Evolutionary conservation across 2,888 invertebrate species (phyloP), one percentile per base, ranked within the genome.

Genomic region (Synergus laeviventris): DNA sequence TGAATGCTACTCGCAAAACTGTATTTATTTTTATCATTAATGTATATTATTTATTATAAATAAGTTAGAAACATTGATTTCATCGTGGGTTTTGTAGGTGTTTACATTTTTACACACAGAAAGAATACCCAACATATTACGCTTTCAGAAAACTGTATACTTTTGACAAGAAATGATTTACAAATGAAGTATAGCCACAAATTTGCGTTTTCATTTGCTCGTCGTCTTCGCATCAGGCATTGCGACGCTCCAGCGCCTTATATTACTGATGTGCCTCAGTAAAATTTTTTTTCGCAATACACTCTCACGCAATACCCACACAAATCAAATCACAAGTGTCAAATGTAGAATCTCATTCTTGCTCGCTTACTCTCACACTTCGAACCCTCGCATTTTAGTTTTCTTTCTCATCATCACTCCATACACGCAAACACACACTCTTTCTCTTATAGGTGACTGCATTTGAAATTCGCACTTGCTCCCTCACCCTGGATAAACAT

Each of bases 81-180:
- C 82, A 81, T 81, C 78, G 81, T 87, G 87, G 89, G 87, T 82
- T 85, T 87, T 86, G 86, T 88, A 88, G 88, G 88, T 89, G 90
- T 90, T 90, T 90, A 90, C 89, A 90, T 90, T 90, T 90, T 90
- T 90, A 90, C 89, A 89, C 89, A 89, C 88, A 90, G 86, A 89
- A 89, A 88, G 88, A 89, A 89, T 89, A 89, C 86, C 88, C 87
- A 89, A 88, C 87, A 78, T 73, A 75, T 81, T 81, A 80, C 80
- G 81, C 78, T 75, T 74, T 78, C 78, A 78, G 91, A 92, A 92
- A 92, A 92, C 91, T 91, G 91, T 92, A 91, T 92, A 92, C 90
- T 92, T 90, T 87, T 85, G 91, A 92, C 91, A 91, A 92, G 91
- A 92, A 92, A 91, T 92, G 91, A 91, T 92, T 92, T 92, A 92